Evolutionary conservation across 1,140 invertebrate species (phyloP), one percentile per base, ranked within the genome.

Genomic region (Cotesia chilonis): DNA sequence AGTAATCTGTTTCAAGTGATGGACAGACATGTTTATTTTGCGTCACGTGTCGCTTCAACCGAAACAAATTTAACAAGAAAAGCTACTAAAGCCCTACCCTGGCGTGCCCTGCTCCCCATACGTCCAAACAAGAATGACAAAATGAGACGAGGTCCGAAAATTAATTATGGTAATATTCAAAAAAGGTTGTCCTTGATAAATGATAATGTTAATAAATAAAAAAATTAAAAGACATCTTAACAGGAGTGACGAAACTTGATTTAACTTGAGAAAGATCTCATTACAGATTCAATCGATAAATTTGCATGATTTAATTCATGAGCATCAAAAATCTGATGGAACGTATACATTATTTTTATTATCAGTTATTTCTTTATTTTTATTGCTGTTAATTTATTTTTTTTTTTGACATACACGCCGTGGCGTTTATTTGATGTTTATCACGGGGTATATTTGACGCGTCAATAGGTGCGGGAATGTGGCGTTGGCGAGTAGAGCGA

Each of bases 261-360:
- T 61, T 12, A n/a, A 10, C 57, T 12, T 41, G 12, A 28, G 35
- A 61, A 70, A 61, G 68, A 70, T 70, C 57, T 70, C 41, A 61
- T 70, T 70, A 47, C 68, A 70, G 68, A 70, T 70, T 61, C 68
- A 37, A 51, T 70, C 57, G 41, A 63, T 52, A 28, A 68, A 70
- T 70, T 70, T 70, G 68, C 68, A 70, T 70, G 68, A 70, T 70
- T 70, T 59, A 60, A 70, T 70, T 70, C 68, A 70, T 70, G 59
- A 51, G 59, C 12, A 10, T 41, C 14, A 69, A 69, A 69, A 69
- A 69, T 57, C 20, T 47, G 57, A 69, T 57, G n/a, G 67, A n/a
- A 69, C 38, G 38, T n/a, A 69, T 52, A 14, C 17, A 10, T 67
- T 47, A 36, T 52, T 67, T 52, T 47, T 35, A 51, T 52, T 47